A percentile compares a stretch with the other conserved stretches of the same genome.
phyloP scores from a whole-genome alignment of 2,797 vertebrate genomes.

The Poeciliopsis infans region DNA sequence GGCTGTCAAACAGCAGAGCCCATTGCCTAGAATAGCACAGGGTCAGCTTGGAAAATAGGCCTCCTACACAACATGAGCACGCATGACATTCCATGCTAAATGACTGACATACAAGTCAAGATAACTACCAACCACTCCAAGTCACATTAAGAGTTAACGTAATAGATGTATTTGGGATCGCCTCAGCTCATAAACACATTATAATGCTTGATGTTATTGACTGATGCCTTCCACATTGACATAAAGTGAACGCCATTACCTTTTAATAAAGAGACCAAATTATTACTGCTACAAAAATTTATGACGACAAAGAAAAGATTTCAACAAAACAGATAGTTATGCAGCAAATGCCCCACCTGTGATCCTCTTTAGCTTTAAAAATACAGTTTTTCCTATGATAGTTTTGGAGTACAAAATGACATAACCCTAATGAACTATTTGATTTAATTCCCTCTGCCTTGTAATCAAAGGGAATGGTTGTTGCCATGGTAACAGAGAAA shows the following conservation, averaged over 20 bases:
- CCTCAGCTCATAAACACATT: slow-evolving; percentile 13
- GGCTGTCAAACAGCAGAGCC: slow-evolving; percentile 68
- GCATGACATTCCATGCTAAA: slow-evolving; percentile 50
- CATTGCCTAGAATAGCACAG: slow-evolving; percentile 64
- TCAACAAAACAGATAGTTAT: background rate
- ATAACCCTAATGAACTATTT: slow-evolving; percentile 41
- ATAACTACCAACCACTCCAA: slow-evolving; percentile 44
- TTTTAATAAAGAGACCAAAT: background rate
- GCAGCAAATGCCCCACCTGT: background rate
- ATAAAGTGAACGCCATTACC: background rate
- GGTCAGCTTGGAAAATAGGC: slow-evolving; percentile 64
- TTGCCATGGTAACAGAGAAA: slow-evolving; percentile 66
- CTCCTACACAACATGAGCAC: slow-evolving; percentile 55
- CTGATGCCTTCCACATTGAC: background rate
- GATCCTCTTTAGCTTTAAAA: background rate
- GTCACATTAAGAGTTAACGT: slow-evolving; percentile 44
- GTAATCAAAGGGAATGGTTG: slow-evolving; percentile 54
- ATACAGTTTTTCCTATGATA: background rate
- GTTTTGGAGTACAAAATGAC: slow-evolving; percentile 34
- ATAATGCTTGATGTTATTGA: slow-evolving; percentile 18
- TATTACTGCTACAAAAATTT: background rate
- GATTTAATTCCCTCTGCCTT: slow-evolving; percentile 57
- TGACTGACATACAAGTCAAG: slow-evolving; percentile 46
- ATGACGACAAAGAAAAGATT: background rate
- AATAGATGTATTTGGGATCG: slow-evolving; percentile 40